Conservation (phyloP, 2,113 vertebrate genomes). For the Orycteropus afer region DNA sequence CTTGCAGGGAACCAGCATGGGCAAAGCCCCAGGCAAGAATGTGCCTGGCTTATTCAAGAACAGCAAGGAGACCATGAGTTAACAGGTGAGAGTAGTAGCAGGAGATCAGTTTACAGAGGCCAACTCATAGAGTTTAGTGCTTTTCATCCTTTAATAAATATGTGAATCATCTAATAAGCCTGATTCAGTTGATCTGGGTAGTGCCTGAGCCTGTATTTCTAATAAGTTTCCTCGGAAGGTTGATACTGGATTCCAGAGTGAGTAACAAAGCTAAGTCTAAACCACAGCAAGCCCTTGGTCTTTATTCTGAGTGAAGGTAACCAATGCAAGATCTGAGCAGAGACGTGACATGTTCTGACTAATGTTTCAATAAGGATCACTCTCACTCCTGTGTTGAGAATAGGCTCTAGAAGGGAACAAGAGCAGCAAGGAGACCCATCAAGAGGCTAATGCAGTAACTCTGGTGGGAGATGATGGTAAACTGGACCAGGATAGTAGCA, state of each 20-base stretch:
- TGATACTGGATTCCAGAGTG: neutral
- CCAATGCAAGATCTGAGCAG: neutral
- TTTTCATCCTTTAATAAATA: neutral
- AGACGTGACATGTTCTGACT: neutral
- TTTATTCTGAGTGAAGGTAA: neutral
- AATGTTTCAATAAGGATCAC: neutral
- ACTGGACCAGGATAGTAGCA: neutral
- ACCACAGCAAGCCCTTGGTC: neutral
- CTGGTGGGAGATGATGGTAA: neutral
- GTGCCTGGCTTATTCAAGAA: neutral
- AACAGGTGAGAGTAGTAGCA: neutral
- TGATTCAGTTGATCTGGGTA: neutral
- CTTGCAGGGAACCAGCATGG: neutral
- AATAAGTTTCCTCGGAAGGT: neutral
- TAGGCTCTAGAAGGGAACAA: neutral
- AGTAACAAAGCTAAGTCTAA: neutral
- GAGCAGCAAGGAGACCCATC: neutral
- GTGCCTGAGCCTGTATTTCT: neutral
- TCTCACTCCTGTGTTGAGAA: neutral
- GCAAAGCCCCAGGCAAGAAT: neutral
- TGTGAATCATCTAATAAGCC: neutral
- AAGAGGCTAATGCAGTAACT: neutral
- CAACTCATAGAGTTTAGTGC: neutral
- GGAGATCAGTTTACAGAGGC: neutral
- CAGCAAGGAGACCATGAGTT: neutral